Conservation (phyloP, 2,888 invertebrate genomes). For the Nemoura dubitans region DNA sequence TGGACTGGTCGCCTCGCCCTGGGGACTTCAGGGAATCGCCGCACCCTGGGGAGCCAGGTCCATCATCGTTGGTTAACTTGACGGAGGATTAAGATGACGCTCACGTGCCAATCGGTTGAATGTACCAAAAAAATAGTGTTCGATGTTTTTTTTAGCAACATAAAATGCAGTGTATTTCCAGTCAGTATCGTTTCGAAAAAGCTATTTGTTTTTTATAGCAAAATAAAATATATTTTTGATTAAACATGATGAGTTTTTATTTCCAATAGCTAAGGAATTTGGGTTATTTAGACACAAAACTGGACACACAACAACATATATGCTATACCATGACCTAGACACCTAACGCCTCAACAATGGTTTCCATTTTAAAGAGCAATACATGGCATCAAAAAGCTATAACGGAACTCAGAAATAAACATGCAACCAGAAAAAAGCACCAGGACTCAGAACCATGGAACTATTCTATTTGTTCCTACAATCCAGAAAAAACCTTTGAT, state of each 20-base stretch:
- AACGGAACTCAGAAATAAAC: no score
- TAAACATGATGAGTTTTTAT: background rate
- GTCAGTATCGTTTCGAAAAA: background rate
- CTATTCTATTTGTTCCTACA: no score
- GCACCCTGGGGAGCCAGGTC: slow-evolving; percentile 14
- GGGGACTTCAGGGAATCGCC: background rate
- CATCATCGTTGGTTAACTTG: slow-evolving; percentile 29
- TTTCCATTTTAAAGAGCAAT: no score
- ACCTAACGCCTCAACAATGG: no score
- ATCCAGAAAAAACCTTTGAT: no score
- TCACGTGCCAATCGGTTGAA: background rate
- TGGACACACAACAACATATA: no score
- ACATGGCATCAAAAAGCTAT: no score
- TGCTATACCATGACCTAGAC: no score
- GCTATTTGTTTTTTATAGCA: background rate
- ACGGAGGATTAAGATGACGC: background rate
- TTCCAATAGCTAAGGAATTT: background rate
- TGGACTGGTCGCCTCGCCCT: slow-evolving; percentile 13
- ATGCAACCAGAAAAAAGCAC: no score
- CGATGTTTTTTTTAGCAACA: background rate
- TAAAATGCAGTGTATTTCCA: background rate
- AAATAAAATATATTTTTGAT: slow-evolving; percentile 12
- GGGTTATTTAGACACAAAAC: no score
- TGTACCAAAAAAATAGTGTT: background rate
- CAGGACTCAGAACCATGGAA: no score